Conservation (phyloP, 2,797 vertebrate genomes). For the Argyrosomus regius region DNA sequence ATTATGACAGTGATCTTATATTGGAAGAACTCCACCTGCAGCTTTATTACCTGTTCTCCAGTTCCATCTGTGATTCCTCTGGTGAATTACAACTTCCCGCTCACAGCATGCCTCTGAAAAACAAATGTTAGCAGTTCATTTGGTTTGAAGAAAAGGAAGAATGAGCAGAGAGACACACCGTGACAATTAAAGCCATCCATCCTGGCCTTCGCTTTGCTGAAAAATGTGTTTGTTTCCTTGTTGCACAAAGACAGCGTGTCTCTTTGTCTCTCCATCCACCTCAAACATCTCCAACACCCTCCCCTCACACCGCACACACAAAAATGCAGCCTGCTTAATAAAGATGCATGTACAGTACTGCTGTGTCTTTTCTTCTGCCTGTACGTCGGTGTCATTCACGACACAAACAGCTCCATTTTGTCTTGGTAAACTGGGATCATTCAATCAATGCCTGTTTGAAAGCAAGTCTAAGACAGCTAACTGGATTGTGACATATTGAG, state of each 20-base stretch:
- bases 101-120: conserved; percentile 63
- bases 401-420: conserved; percentile 46
- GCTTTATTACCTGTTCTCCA: conserved; percentile 66
- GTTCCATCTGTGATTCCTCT: conserved; percentile 57
- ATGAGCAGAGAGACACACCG: conserved; percentile 57
- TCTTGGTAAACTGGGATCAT: conserved; percentile 60
- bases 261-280: conserved; percentile 27
- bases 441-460: conserved; percentile 74
- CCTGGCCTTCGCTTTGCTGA: conserved; percentile 32
- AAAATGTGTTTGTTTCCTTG: conserved; percentile 13
- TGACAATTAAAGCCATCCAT: conserved; percentile 73
- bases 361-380: conserved; percentile 26
- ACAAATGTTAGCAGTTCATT: conserved; percentile 73
- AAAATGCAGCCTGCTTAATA: conserved; percentile 39
- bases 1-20: conserved; percentile 63
- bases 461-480: conserved; percentile 66
- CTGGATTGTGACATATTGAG: conserved; percentile 76
- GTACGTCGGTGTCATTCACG: conserved; percentile 31
- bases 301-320: background rate
- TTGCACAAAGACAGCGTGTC: background rate
- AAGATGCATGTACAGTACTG: conserved; percentile 51
- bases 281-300: background rate
- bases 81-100: conserved; percentile 64
- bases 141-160: conserved; percentile 59
- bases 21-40: conserved; percentile 71